Evolutionary conservation across 1,140 invertebrate genomes (phyloP), one percentile per base, ranked within the genome.

Genomic region (Habropoda laboriosa): DNA sequence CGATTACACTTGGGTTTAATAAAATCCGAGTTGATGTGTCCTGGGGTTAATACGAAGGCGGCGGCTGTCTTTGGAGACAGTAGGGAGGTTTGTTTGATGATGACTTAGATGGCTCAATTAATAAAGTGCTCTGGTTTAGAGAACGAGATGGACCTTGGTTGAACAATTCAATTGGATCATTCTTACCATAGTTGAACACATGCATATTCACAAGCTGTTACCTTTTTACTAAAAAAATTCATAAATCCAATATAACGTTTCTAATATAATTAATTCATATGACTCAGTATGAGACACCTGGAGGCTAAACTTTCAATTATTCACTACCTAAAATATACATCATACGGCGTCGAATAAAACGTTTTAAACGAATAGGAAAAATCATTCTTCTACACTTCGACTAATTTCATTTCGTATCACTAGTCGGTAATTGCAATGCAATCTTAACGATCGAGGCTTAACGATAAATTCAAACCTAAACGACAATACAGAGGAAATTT

Each of bases 401-500:
- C 1, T 7, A n/a, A n/a, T n/a, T 38, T 30, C n/a, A 7, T 27
- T 45, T 45, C 21, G 7, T 3, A 40, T 24, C 12, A 61, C 32
- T 4, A n/a, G 35, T 32, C 13, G 18, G n/a, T 30, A 53, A 55
- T 55, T n/a, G 61, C 61, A 67, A 76, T 38, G 49, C 16, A 47
- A 66, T 16, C 51, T 68, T 38, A 40, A 67, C 21, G 63, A 47
- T 45, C 3, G 61, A n/a, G 47, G 1, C 72, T 24, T 40, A 57
- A 40, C 60, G 51, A 76, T 76, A 55, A 76, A 68, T 76, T 68
- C 51, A 21, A n/a, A 68, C 30, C 63, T 38, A 32, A 67, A 68
- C 30, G 63, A 76, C 45, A 76, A 57, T 47, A 57, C 63, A 27
- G 51, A 67, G 73, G 27, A 68, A 40, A 35, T 76, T 68, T 76